phyloP scores from a whole-genome alignment of 2,797 vertebrate species.

The Caiman crocodilus region DNA sequence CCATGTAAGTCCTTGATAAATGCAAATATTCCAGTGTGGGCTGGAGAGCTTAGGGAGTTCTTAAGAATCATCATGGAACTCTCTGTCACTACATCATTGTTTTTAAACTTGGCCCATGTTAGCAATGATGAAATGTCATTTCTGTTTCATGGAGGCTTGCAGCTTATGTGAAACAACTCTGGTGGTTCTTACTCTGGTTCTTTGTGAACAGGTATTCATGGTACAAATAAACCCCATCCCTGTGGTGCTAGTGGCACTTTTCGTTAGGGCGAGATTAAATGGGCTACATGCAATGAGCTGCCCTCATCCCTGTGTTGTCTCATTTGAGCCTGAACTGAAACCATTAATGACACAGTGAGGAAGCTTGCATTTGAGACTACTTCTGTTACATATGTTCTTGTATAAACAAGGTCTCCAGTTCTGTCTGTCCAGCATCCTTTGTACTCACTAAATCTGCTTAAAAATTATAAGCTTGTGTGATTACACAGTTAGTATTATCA shows the following conservation, averaged over 20 bases:
- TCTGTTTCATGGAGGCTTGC: background rate
- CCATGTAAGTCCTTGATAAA: background rate
- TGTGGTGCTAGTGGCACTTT: rapidly evolving
- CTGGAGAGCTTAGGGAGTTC: background rate
- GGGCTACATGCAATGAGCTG: background rate
- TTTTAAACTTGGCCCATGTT: background rate
- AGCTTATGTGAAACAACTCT: background rate
- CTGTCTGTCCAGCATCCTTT: background rate
- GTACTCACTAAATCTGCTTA: rapidly evolving
- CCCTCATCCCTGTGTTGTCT: background rate
- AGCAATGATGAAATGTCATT: background rate
- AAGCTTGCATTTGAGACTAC: rapidly evolving
- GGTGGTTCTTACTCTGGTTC: background rate
- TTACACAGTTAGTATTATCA: rapidly evolving
- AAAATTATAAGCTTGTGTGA: rapidly evolving
- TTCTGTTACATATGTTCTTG: background rate
- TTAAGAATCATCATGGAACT: background rate
- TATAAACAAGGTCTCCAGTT: rapidly evolving
- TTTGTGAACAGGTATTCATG: rapidly evolving
- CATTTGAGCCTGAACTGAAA: background rate
- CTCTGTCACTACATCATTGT: background rate
- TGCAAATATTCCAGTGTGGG: background rate
- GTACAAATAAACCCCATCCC: rapidly evolving
- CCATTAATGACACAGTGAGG: rapidly evolving
- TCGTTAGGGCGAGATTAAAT: background rate